phyloP scores from a whole-genome alignment of 2,113 vertebrate genomes.

The Corynorhinus townsendii region DNA sequence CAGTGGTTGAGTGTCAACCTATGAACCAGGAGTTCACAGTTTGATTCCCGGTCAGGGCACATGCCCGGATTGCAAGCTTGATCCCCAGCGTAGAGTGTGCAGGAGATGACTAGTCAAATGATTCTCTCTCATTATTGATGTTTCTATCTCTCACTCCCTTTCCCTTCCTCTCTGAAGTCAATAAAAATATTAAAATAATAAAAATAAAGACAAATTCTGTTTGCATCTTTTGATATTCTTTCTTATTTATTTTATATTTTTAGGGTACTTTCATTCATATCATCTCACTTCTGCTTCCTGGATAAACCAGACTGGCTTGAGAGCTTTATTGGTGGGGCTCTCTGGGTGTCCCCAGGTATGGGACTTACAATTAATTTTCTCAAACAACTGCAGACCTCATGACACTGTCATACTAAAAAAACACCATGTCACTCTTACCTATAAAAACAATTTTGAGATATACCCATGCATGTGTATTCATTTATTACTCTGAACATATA shows the following conservation, averaged over 20 bases:
- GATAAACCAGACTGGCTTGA: background rate
- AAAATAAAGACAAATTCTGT: conserved; percentile 37
- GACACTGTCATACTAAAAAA: background rate
- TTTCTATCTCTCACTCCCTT: no score
- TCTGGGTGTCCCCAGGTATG: background rate
- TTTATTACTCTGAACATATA: background rate
- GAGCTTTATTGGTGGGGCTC: background rate
- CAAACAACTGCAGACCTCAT: background rate
- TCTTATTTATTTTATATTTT: conserved; percentile 49
- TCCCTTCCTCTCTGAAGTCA: no score
- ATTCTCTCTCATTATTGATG: no score
- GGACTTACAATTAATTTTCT: background rate
- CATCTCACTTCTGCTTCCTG: background rate
- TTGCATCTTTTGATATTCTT: background rate
- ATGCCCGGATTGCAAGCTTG: no score
- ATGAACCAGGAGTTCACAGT: no score
- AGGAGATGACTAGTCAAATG: no score
- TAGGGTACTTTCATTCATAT: background rate
- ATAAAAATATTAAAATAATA: no score
- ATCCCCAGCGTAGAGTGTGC: no score
- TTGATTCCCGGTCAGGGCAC: no score
- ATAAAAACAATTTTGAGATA: background rate
- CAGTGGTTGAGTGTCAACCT: no score
- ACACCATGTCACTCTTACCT: background rate
- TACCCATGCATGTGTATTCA: background rate